These are phyloP conservation scores for Lamellibrachia columna DNA, from an alignment of 2,888 invertebrate genomes.

Conservation along the genomic window DNA sequence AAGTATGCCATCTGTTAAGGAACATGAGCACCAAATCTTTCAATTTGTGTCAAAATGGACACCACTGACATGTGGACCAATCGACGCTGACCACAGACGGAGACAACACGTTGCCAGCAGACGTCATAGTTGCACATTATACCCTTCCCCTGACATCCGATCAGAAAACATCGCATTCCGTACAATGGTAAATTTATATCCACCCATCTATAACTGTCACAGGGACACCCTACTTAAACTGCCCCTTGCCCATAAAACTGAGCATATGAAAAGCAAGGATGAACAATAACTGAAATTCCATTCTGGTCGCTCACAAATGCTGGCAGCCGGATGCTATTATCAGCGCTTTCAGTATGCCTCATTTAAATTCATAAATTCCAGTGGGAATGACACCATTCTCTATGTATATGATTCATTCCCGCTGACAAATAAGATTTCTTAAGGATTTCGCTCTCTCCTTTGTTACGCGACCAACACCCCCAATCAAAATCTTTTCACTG, in stretches of 20 bases:
- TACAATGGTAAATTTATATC: constrained; percentile 16
- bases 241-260: not conserved
- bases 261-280: not conserved
- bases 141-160: not conserved
- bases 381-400: not conserved
- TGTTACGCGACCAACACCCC: not conserved
- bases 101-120: not conserved
- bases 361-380: constrained; percentile 7
- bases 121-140: constrained; percentile 16
- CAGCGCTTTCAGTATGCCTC: not conserved
- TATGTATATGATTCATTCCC: not conserved
- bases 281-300: constrained; percentile 10
- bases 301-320: not conserved
- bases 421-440: constrained; percentile 1
- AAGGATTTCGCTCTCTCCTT: not conserved
- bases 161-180: not conserved
- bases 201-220: not conserved
- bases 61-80: not conserved
- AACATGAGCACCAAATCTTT: not conserved
- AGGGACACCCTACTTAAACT: constrained; percentile 16
- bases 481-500: constrained; percentile 16
- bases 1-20: not conserved
- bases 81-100: not conserved
- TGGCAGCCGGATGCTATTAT: not conserved
- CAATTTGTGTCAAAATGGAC: not conserved